Percentiles rank a stretch among this genome's conserved stretches.
Evolutionary conservation across 2,113 vertebrate genomes (phyloP).

Genomic region (Ptychochromis oligacanthus): DNA sequence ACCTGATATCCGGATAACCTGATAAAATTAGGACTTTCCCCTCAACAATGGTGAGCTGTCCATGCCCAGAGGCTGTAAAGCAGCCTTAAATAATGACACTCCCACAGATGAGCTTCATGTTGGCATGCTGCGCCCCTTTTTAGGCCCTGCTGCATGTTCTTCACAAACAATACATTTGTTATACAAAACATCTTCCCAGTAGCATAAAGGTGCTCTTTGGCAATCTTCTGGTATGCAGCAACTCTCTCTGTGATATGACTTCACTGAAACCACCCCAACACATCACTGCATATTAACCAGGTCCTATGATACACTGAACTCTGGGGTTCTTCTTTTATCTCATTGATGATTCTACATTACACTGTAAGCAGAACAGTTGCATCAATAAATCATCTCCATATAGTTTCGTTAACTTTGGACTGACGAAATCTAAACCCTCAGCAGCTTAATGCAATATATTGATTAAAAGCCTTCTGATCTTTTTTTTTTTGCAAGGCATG

Average conservation of each 20-base stretch:
- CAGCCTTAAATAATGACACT: not conserved
- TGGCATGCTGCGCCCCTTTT: not conserved
- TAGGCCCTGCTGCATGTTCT: not conserved
- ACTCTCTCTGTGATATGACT: not conserved
- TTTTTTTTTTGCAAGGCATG: not conserved
- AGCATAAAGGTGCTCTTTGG: not conserved
- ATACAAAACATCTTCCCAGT: not conserved
- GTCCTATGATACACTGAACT: not conserved
- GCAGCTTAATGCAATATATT: not conserved
- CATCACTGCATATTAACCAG: not conserved
- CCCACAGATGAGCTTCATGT: not conserved
- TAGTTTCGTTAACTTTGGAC: not conserved
- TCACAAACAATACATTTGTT: not conserved
- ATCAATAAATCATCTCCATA: not conserved
- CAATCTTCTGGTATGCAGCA: not conserved
- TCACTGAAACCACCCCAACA: not conserved
- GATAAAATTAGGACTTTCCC: not conserved
- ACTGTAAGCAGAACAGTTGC: not conserved
- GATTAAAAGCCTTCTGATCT: not conserved
- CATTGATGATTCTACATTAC: not conserved
- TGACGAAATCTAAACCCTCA: not conserved
- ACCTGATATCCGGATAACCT: not conserved
- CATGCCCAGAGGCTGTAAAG: not conserved
- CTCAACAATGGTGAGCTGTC: not conserved
- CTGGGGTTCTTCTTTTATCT: not conserved